phyloP scores from a whole-genome alignment of 2,888 invertebrate species.

The Tortricodes alternella region DNA sequence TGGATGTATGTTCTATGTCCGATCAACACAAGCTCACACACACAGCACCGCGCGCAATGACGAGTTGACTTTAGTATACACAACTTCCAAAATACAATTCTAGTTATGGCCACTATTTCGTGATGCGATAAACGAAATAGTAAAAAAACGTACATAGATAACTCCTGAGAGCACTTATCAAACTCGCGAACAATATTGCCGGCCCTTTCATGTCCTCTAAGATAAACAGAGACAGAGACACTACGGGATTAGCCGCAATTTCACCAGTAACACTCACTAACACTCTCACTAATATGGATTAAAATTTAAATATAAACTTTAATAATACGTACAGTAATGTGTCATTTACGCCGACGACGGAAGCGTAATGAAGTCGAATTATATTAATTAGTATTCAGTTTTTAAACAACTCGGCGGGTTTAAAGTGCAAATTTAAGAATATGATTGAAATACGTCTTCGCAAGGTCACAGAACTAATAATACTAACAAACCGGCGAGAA shows the following conservation, averaged over 20 bases:
- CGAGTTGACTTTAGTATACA: neutral
- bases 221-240: too few species aligned
- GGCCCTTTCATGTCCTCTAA: neutral
- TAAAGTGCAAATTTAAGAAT: constrained; percentile 16
- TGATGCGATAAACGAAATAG: too few species aligned
- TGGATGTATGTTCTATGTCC: too few species aligned
- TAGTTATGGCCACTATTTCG: too few species aligned
- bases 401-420: constrained; percentile 1
- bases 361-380: neutral
- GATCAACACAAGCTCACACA: too few species aligned
- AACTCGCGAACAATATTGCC: neutral
- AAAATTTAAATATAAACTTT: neutral
- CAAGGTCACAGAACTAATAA: constrained; percentile 10
- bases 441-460: constrained; percentile 3
- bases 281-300: constrained; percentile 7
- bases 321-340: neutral
- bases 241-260: neutral
- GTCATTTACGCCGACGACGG: neutral
- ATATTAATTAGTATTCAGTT: neutral
- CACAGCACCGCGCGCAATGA: too few species aligned
- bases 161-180: neutral
- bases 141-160: neutral
- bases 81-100: too few species aligned
- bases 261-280: neutral
- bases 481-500: too few species aligned